Evolutionary conservation across 2,797 vertebrate genomes (phyloP), one percentile per base, ranked within the genome.

Genomic region (Oreochromis mossambicus): DNA sequence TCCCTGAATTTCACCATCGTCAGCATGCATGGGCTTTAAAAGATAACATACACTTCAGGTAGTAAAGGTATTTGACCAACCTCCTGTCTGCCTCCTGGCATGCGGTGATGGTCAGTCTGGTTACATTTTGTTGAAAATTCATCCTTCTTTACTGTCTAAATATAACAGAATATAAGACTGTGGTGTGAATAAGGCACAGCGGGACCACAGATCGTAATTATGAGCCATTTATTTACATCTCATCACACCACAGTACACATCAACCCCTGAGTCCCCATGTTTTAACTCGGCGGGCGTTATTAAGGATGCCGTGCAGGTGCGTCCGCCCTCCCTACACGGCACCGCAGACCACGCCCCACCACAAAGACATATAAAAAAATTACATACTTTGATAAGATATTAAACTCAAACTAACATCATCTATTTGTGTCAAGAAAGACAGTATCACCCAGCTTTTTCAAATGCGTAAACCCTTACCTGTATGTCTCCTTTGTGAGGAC

Each of bases 71-170:
- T 32, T 66, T 78, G 7, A 38, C 90, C 7, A 88, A 99, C 99
- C 97, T 99, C 99, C 87, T 99, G 98, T 88, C 99, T 95, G 61
- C 98, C 99, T 11, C 99, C 99, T 1, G 98, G 97, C 99, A 99
- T 99, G 17, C 98, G 97, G 89, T 99, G 99, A 87, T 99, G 97
- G 95, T 99, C 98, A 0, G 98, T 99, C 95, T 99, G 98, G 94
- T 98, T 98, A 95, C 99, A 99, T 90, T 99, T 99, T 0, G 98
- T 99, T 70, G 98, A 99, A 92, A 99, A 99, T 91, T 99, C 98
- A 0, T 99, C 98, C 92, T 96, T 99, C 91, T 98, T 99, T 68
- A 96, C 97, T 0, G 98, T 98, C 98, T 99, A 92, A 3, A 87
- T 93, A 85, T 10, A 82, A 3, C 14, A 79, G 0, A 46, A 81